phyloP scores from a whole-genome alignment of 2,797 vertebrate genomes.

The Hoplostethus mediterraneus region DNA sequence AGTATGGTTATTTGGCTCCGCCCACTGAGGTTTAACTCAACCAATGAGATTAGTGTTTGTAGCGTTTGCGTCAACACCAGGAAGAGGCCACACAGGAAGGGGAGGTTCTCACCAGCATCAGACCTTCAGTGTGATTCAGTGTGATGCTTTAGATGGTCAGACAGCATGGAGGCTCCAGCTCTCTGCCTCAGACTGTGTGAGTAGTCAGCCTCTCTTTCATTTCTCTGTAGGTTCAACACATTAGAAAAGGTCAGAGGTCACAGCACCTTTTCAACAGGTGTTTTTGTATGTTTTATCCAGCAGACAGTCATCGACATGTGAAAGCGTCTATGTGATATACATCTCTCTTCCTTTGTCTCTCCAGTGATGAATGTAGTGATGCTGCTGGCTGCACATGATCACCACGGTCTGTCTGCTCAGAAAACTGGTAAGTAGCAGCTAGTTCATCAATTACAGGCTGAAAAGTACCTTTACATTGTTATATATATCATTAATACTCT shows the following conservation, averaged over 20 bases:
- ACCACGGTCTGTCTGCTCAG: neutral
- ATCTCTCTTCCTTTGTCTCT: neutral
- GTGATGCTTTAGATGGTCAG: neutral
- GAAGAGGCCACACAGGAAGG: slow-evolving; percentile 6
- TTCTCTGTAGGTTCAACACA: too few species aligned
- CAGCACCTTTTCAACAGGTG: too few species aligned
- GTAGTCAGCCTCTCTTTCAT: neutral
- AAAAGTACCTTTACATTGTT: too few species aligned
- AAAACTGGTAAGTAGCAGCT: neutral
- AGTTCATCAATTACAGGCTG: too few species aligned
- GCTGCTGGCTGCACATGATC: neutral
- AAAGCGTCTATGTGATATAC: neutral
- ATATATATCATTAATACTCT: too few species aligned
- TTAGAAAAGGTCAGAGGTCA: too few species aligned
- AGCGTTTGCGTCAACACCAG: neutral
- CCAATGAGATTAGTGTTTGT: too few species aligned
- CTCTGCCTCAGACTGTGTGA: slow-evolving; percentile 13
- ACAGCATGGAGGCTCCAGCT: slow-evolving; percentile 14
- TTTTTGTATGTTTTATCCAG: too few species aligned
- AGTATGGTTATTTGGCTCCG: too few species aligned
- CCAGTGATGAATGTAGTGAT: neutral
- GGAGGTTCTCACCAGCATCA: neutral
- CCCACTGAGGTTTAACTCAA: too few species aligned
- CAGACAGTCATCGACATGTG: neutral
- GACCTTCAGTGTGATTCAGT: neutral